Conservation (phyloP, 2,888 invertebrate genomes). For the Carabus problematicus region DNA sequence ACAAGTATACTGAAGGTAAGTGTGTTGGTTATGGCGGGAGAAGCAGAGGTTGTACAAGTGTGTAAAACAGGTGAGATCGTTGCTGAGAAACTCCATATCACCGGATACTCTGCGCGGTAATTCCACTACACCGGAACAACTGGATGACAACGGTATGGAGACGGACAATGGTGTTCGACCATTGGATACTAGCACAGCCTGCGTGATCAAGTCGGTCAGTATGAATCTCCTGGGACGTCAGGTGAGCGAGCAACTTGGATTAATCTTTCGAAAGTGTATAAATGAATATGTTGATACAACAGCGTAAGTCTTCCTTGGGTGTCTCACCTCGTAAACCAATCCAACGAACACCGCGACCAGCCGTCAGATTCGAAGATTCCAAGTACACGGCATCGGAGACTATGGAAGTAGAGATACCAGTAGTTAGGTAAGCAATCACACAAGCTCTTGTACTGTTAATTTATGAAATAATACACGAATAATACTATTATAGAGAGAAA, state of each 20-base stretch:
- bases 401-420: not conserved
- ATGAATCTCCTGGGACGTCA: not conserved
- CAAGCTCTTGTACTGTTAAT: too few species aligned
- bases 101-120: constrained; percentile 32
- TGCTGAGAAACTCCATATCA: constrained; percentile 17
- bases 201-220: constrained; percentile 12
- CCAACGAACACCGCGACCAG: constrained; percentile 46
- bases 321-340: constrained; percentile 50
- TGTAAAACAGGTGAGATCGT: constrained; percentile 15
- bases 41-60: too few species aligned
- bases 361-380: constrained; percentile 32
- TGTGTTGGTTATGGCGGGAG: too few species aligned
- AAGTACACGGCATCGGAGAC: not conserved
- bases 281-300: too few species aligned
- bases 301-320: constrained; percentile 38
- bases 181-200: constrained; percentile 17
- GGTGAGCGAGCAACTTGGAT: too few species aligned
- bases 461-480: too few species aligned
- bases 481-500: constrained; percentile 15
- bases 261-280: too few species aligned
- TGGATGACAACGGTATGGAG: constrained; percentile 14
- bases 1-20: constrained; percentile 72
- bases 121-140: constrained; percentile 42
- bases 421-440: not conserved
- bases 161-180: constrained; percentile 2